Evolutionary conservation across 2,113 vertebrate species (phyloP), one percentile per base, ranked within the genome.

Genomic region (Myrmecobius fasciatus): DNA sequence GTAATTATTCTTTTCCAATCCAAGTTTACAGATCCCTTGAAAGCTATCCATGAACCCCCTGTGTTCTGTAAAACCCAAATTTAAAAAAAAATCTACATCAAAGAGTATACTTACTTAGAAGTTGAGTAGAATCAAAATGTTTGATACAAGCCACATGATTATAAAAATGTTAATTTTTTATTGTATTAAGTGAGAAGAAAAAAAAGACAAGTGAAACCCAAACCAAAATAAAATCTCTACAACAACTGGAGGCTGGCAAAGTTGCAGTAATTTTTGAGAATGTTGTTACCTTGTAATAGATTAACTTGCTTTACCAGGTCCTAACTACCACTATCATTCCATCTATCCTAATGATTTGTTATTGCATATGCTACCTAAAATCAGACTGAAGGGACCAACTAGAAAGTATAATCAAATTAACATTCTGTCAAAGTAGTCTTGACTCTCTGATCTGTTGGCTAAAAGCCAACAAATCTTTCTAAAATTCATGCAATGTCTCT

Each of bases 391-490:
- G 2, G 88, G 25, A 75, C 53, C 36, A 97, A 75, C 54, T 48
- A 53, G 4, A 28, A 92, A 28, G 92, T 75, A 52, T 93, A 95
- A 88, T 93, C 93, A 49, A 28, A 54, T 94, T 75, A 92, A 43
- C 56, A 93, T 25, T 94, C 95, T 91, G 5, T 94, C 46, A 90
- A 36, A 43, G 89, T 93, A 83, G 94, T 95, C 8, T 54, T 91
- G 46, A 95, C 36, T 96, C 26, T 89, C n/a, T 43, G 94, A 53
- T 25, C 47, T 56, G 6, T 90, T 94, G 26, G 20, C 52, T 92
- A 67, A 95, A 92, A 90, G 31, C 49, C 93, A 31, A 26, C 36
- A 93, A 4, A 56, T 24, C 12, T 93, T 95, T 93, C 47, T 43
- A 94, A 92, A 96, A 93, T 25, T 49, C 24, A 47, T 0, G 3